phyloP scores from a whole-genome alignment of 2,113 vertebrate species.

The Onychostruthus taczanowskii region DNA sequence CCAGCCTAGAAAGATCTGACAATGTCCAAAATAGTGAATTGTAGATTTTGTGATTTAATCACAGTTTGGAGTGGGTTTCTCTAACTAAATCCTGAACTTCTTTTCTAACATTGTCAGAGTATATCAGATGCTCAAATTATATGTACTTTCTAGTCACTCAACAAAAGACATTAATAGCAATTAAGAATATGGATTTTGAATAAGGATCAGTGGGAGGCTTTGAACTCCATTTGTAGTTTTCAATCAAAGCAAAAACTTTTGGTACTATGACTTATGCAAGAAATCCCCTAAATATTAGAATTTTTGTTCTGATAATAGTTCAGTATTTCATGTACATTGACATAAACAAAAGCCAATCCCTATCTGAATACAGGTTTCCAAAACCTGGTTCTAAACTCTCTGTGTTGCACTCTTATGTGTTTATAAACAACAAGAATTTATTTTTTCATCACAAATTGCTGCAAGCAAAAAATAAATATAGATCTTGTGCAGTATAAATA shows the following conservation, averaged over 20 bases:
- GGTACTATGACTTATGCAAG: neutral
- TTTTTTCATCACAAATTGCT: neutral
- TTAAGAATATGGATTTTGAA: neutral
- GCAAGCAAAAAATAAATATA: neutral
- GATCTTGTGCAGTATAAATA: neutral
- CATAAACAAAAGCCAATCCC: neutral
- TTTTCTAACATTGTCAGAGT: neutral
- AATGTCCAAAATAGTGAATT: neutral
- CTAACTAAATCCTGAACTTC: neutral
- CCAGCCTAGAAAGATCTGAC: neutral
- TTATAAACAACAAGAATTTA: neutral
- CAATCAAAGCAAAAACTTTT: neutral
- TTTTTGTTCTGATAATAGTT: neutral
- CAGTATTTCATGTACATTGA: neutral
- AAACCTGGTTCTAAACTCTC: neutral
- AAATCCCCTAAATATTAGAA: neutral
- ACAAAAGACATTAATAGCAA: neutral
- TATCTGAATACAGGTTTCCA: neutral
- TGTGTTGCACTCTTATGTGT: fast-evolving
- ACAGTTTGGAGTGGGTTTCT: neutral
- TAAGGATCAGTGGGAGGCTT: neutral
- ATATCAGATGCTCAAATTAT: neutral
- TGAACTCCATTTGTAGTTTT: neutral
- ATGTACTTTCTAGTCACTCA: neutral
- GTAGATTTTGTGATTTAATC: neutral